Evolutionary conservation across 2,113 vertebrate genomes (phyloP), one percentile per base, ranked within the genome.

Genomic region (Chinchilla lanigera): DNA sequence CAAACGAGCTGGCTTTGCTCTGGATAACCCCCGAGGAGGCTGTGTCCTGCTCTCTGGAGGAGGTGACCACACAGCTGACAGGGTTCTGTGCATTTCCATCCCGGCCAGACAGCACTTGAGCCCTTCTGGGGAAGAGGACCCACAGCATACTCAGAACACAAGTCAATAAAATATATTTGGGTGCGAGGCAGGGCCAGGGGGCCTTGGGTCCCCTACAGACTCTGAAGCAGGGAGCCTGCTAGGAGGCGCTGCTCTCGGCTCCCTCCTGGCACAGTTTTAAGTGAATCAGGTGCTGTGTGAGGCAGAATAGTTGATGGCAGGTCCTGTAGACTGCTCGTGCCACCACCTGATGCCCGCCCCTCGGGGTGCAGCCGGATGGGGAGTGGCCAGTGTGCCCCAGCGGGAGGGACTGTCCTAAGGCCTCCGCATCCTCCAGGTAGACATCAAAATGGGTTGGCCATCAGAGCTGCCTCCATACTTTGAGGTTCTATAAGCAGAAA

Each of bases 121-220:
- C 85, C 30, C 85, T 81, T 89, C 33, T 19, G 52, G 44, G 85
- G 1, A 12, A 41, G 54, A 50, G 28, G 52, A 56, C 71, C 80
- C 77, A 54, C 82, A 86, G 97, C 86, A 91, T 86, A 95, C 60
- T 85, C 24, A 94, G 33, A 17, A 50, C 77, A 11, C 1, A 38
- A 47, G 93, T 93, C 75, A 77, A 94, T 93, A 63, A 92, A 92
- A 81, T 60, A 75, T 12, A 1, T 0, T 13, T 38, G 41, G 16
- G 60, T 61, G 52, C 22, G 24, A 61, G 19, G 5, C 30, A 0
- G 1, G 58, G 52, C 77, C 13, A 5, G 52, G 86, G 69, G 22
- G 78, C 28, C 90, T 33, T 10, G 0, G 7, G 28, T 56, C 20
- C 58, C 2, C 0, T 0, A 5, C 4, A 44, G 47, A 11, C 67